Base-by-base conservation (phyloP, 2,888 invertebrate genomes). In the Lasioglossum calceatum region DNA sequence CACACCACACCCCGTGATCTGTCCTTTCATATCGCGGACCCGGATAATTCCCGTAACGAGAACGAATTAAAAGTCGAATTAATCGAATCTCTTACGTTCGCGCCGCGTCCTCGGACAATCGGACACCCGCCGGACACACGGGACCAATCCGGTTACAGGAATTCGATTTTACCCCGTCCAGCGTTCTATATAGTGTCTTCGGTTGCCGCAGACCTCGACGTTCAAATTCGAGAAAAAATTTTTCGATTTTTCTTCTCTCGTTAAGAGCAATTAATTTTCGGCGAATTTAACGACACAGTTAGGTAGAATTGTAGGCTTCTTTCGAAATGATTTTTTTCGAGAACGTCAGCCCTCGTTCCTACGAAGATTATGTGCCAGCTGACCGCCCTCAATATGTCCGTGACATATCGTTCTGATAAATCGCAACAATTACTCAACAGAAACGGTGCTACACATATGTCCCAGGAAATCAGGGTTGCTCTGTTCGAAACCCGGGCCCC, bases 391-490 rank as follows among this genome's bases (percentile, higher is more conserved):
- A 78, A 92, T 87, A 81, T 83, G 81, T 78, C 77, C 76, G 82
- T 82, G 90, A 88, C 92, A 88, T 93, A 93, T 93, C 93, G 93
- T 92, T 93, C 92, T 93, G 93, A 93, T 92, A 92, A 94, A 94
- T 94, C 92, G 92, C 90, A 91, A 93, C 93, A 93, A 94, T 94
- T 94, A 93, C 90, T 93, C 92, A 91, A 89, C 88, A 36, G 75
- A 75, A 72, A 80, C 64, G 58, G 79, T 64, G 83, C 74, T 72
- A 77, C 90, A 89, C 93, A 93, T 93, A 93, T 93, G 93, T 90
- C 92, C 90, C 86, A 71, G 89, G 87, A 91, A 80, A 91, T 90
- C 84, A 81, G 86, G 88, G 85, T 78, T 58, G 89, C 54, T 78
- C 74, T 7, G 64, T 32, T 74, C 84, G 77, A 61, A 84, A 82